phyloP scores from a whole-genome alignment of 2,888 invertebrate species.

The Heliconius aoede region DNA sequence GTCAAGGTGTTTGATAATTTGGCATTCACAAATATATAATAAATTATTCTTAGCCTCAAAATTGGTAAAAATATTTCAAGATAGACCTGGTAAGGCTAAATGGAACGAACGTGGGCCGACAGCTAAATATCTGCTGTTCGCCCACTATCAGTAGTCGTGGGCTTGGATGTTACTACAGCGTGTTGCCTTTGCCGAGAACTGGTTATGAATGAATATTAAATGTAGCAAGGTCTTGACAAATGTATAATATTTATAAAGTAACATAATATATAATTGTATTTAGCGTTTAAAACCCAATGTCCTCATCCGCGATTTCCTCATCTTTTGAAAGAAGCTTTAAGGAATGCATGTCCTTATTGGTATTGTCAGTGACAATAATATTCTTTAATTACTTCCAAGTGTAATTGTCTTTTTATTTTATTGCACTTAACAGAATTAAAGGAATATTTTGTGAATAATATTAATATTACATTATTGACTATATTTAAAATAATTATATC shows the following conservation, averaged over 20 bases:
- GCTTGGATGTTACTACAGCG: constrained; percentile 44
- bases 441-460: not conserved
- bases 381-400: constrained; percentile 6
- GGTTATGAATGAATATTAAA: constrained; percentile 44
- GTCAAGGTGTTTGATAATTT: constrained; percentile 16
- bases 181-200: constrained; percentile 36
- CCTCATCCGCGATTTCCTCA: constrained; percentile 6
- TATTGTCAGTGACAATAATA: not conserved
- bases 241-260: constrained; percentile 4
- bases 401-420: not conserved
- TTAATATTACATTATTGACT: not conserved
- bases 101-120: constrained; percentile 68
- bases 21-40: constrained; percentile 37
- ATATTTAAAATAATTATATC: not conserved
- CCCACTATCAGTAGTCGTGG: constrained; percentile 64
- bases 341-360: constrained; percentile 1
- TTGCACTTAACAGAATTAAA: not conserved
- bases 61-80: constrained; percentile 25
- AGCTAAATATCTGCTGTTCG: constrained; percentile 64
- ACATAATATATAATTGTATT: constrained; percentile 8
- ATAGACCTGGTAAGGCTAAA: constrained; percentile 57
- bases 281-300: not conserved
- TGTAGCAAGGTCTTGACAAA: constrained; percentile 40
- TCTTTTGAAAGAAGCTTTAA: constrained; percentile 3
- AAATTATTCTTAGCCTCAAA: constrained; percentile 14